Base-by-base conservation (phyloP, 1,140 invertebrate genomes). In the Cherax destructor region DNA sequence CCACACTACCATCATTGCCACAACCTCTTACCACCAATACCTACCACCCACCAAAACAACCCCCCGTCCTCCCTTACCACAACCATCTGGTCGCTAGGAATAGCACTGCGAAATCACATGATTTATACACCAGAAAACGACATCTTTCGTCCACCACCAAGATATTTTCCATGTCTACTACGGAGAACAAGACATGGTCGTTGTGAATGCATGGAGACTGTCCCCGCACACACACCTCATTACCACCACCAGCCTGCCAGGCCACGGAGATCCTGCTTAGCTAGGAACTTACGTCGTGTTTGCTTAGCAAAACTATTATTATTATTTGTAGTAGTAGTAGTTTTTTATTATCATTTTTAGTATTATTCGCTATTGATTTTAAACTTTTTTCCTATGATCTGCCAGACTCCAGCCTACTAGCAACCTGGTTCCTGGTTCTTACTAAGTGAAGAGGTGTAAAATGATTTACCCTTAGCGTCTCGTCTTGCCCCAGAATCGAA, bases 201-300 rank as follows among this genome's bases (percentile, higher is more conserved):
- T 47, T 83, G 61, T 47, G 4, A 47, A 47, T 74, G 16, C 69
- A 41, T 65, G 69, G 81, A 65, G 81, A 52, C 30, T 2, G 52
- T 41, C 81, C 81, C 59, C 61, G 41, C 13, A 61, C 52, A 50
- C 52, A 83, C 18, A 16, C 80, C 79, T 83, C 21, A 50, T 47
- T 30, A 59, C 52, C 80, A 41, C 30, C 30, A 41, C 30, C 30
- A 41, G 30, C 30, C 30, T 41, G 30, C 30, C 30, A 41, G 30
- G 30, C 30, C 30, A 41, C 30, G 30, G 52, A 47, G 47, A 30
- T 61, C 16, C 24, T 47, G 69, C 49, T 47, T 61, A 61, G 21
- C 81, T 83, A 61, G 81, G 81, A 61, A 69, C 59, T 83, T 47
- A 24, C 4, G 81, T n/a, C 81, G 59, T 83, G 81, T 83, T 30